Evolutionary conservation across 2,888 invertebrate species (phyloP).

Genomic region (Stenotaenia linearis): DNA sequence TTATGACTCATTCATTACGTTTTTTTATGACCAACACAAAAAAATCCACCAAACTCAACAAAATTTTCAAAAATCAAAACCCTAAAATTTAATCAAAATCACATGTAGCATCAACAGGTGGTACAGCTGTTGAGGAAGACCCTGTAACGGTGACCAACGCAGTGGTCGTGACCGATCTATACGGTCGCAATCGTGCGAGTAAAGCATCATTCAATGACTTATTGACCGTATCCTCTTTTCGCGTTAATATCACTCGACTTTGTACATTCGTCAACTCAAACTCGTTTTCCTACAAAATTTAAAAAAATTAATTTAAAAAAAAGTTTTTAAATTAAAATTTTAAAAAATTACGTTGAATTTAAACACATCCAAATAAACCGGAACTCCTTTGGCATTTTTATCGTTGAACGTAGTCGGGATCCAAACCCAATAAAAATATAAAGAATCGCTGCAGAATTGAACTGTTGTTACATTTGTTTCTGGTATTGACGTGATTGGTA

Average conservation of each 20-base stretch:
- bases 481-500: constrained; percentile 4
- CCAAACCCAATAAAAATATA: constrained; percentile 46
- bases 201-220: constrained; percentile 45
- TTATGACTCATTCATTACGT: no score
- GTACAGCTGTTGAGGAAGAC: constrained; percentile 31
- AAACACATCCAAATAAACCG: constrained; percentile 43
- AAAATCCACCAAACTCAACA: neutral
- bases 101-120: neutral
- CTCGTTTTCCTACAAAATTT: neutral
- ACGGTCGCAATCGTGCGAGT: constrained; percentile 44
- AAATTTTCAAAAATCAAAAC: neutral
- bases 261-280: constrained; percentile 26
- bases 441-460: constrained; percentile 45
- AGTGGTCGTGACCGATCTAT: constrained; percentile 42
- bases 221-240: constrained; percentile 43
- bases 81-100: neutral
- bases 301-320: neutral
- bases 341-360: constrained; percentile 40
- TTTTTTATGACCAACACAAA: no score
- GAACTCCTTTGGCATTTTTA: constrained; percentile 43
- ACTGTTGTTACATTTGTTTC: constrained; percentile 42
- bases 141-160: constrained; percentile 45
- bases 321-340: neutral
- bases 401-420: constrained; percentile 41
- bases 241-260: constrained; percentile 40